Percentiles rank a stretch among this genome's conserved stretches.
Evolutionary conservation across 2,113 vertebrate genomes (phyloP).

Genomic region (Erythrolamprus reginae): DNA sequence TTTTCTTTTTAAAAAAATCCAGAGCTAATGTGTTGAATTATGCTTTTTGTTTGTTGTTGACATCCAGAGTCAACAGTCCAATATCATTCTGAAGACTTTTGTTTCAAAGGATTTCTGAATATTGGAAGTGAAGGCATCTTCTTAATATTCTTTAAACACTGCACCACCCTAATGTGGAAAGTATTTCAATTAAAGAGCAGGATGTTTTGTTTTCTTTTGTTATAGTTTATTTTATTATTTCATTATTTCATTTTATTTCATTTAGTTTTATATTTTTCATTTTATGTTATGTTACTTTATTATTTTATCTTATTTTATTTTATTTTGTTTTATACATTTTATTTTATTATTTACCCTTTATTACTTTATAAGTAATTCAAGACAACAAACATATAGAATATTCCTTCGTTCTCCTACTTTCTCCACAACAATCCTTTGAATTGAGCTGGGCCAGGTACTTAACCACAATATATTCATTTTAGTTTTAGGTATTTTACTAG

Average conservation of each 20-base stretch:
- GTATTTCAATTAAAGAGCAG: neutral
- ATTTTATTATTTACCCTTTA: too few relatives aligned
- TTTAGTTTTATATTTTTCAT: too few relatives aligned
- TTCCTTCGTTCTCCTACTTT: too few relatives aligned
- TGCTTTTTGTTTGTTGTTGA: neutral
- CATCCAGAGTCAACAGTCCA: neutral
- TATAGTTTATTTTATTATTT: too few relatives aligned
- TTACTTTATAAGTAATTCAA: too few relatives aligned
- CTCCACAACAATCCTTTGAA: too few relatives aligned
- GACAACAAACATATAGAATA: too few relatives aligned
- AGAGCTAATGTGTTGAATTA: neutral
- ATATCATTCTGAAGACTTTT: neutral
- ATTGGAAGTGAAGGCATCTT: neutral
- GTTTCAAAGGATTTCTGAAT: neutral
- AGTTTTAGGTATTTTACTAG: neutral
- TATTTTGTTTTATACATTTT: too few relatives aligned
- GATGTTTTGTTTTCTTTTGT: neutral
- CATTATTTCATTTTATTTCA: too few relatives aligned
- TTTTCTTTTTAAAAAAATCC: neutral
- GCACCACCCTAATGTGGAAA: neutral
- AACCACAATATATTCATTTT: neutral
- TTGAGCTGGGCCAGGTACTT: too few relatives aligned
- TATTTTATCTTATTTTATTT: too few relatives aligned
- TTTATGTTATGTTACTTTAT: too few relatives aligned
- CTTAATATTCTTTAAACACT: neutral